These are phyloP conservation scores for Coregonus clupeaformis DNA, from an alignment of 2,113 vertebrate genomes.

Conservation along the genomic window DNA sequence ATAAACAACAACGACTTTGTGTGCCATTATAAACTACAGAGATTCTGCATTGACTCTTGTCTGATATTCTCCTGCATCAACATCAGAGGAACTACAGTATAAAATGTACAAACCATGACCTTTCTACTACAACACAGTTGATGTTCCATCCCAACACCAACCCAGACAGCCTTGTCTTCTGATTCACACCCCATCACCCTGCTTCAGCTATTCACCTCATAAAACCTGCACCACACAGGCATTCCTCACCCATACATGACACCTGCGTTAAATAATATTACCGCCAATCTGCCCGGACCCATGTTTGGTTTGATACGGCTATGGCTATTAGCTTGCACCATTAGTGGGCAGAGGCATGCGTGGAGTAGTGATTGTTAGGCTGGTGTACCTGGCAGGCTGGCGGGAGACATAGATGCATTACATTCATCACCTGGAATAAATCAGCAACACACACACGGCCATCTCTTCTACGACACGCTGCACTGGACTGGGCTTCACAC, in stretches of 20 bases:
- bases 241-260: background rate
- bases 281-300: background rate
- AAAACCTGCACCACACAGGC: background rate
- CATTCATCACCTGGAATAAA: conserved; percentile 1
- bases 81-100: too few relatives aligned
- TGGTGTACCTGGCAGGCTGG: background rate
- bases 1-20: background rate
- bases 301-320: conserved; percentile 15
- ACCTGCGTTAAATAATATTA: conserved; percentile 22
- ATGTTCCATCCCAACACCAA: background rate
- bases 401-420: conserved; percentile 6
- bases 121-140: background rate
- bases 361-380: conserved; percentile 27
- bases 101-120: background rate
- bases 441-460: background rate
- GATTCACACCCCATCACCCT: background rate
- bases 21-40: background rate
- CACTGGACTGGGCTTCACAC: background rate
- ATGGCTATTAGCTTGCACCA: conserved; percentile 23
- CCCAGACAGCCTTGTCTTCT: background rate
- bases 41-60: background rate
- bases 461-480: background rate
- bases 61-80: too few relatives aligned
- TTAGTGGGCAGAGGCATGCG: conserved; percentile 27
- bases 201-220: conserved; percentile 1